Percentiles rank a stretch among this genome's conserved stretches.
Conservation (phyloP, 1,140 invertebrate species). For the Pygmarrhopalites habei region DNA sequence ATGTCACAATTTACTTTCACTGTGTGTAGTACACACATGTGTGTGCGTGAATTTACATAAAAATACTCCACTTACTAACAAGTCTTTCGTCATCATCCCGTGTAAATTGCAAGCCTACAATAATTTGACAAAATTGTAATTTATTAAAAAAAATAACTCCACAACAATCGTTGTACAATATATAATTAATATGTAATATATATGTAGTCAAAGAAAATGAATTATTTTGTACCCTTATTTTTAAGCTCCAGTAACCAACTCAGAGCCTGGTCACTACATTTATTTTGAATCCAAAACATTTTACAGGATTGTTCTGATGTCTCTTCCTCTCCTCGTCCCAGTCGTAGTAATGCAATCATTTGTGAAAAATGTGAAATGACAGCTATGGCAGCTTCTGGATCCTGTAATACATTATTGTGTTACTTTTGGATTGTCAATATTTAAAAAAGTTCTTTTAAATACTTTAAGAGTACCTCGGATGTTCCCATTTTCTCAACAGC, state of each 20-base stretch:
- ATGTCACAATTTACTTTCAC: no score
- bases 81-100: constrained; percentile 31
- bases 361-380: constrained; percentile 34
- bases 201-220: neutral
- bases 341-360: constrained; percentile 34
- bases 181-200: neutral
- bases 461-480: constrained; percentile 9
- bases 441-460: neutral
- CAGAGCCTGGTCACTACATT: constrained; percentile 32
- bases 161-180: neutral
- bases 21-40: no score
- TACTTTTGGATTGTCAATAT: neutral
- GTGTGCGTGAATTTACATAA: no score
- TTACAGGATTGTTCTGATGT: constrained; percentile 22
- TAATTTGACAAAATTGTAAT: neutral
- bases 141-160: neutral
- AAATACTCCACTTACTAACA: no score
- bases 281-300: constrained; percentile 34
- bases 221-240: constrained; percentile 15
- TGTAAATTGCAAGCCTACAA: constrained; percentile 29
- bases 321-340: constrained; percentile 16
- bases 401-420: constrained; percentile 6
- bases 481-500: constrained; percentile 23
- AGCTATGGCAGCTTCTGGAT: constrained; percentile 25
- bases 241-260: constrained; percentile 32